Evolutionary conservation across 2,888 invertebrate species (phyloP).

Genomic region (Hydroisotoma schaefferi): DNA sequence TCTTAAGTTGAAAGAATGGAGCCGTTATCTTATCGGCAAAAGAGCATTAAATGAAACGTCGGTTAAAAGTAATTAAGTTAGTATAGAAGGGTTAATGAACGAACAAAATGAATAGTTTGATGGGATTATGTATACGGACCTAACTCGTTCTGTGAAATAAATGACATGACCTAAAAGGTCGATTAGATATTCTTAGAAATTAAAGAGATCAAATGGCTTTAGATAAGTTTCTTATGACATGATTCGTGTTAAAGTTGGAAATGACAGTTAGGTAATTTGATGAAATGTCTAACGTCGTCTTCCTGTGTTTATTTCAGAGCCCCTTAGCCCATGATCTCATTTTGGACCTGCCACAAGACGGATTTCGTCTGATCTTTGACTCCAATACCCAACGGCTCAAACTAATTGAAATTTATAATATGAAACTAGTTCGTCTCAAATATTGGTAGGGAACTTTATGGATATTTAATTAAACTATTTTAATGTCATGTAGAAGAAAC

Average conservation of each 20-base stretch:
- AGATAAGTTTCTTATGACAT: no score
- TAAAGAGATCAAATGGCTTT: no score
- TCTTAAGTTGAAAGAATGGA: no score
- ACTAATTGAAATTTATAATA: slow-evolving; percentile 92
- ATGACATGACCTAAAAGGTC: no score
- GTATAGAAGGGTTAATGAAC: no score
- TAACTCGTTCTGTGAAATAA: no score
- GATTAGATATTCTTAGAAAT: no score
- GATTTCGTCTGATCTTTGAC: slow-evolving; percentile 94
- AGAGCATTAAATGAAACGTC: no score
- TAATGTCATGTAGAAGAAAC: background rate
- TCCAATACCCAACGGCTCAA: slow-evolving; percentile 90
- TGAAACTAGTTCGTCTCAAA: slow-evolving; percentile 93
- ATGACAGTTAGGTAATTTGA: background rate
- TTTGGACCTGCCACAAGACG: slow-evolving; percentile 93
- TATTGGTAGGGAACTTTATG: slow-evolving; percentile 69
- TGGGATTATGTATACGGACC: no score
- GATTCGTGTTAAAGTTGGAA: background rate
- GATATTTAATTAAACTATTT: background rate
- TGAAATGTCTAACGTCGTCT: background rate
- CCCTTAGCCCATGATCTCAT: slow-evolving; percentile 93
- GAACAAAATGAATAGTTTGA: no score
- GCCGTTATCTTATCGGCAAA: no score
- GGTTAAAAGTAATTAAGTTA: no score
- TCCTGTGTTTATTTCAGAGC: slow-evolving; percentile 60